A percentile compares a stretch with the other conserved stretches of the same genome.
These are phyloP conservation scores for Phacellophora camtschatica DNA, from an alignment of 30 jellyfish, hydroid and myxozoan species.

Conservation along the genomic window DNA sequence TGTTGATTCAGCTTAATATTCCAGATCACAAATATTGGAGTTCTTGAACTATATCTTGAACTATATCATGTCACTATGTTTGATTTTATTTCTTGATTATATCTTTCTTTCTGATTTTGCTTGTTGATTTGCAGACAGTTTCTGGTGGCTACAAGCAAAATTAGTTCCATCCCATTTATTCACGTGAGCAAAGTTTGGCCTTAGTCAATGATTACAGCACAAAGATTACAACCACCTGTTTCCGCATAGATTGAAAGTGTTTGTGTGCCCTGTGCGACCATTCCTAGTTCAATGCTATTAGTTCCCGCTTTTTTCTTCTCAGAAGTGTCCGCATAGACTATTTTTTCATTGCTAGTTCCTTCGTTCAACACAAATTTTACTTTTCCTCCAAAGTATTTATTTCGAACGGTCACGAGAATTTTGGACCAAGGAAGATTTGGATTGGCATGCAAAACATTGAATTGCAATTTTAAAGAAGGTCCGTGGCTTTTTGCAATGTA, in stretches of 20 bases:
- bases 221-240: constrained; percentile 73
- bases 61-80: no score
- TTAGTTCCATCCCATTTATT: no score
- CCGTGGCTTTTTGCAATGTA: constrained; percentile 31
- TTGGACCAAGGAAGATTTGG: not conserved
- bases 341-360: not conserved
- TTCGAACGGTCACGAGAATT: constrained; percentile 57
- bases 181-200: not conserved
- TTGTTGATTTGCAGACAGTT: no score
- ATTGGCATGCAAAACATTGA: not conserved
- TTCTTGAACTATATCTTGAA: no score
- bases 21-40: no score
- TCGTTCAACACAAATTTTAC: constrained; percentile 21
- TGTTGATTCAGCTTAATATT: no score
- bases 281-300: constrained; percentile 49
- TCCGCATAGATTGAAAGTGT: constrained; percentile 58
- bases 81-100: no score
- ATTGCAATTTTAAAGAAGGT: constrained; percentile 5
- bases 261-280: constrained; percentile 54
- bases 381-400: constrained; percentile 70
- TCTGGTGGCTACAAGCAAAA: no score
- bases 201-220: constrained; percentile 77
- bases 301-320: constrained; percentile 60
- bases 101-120: no score
- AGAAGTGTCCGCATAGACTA: constrained; percentile 45